Evolutionary conservation across 2,888 invertebrate species (phyloP).

Genomic region (Nomada lathburiana): DNA sequence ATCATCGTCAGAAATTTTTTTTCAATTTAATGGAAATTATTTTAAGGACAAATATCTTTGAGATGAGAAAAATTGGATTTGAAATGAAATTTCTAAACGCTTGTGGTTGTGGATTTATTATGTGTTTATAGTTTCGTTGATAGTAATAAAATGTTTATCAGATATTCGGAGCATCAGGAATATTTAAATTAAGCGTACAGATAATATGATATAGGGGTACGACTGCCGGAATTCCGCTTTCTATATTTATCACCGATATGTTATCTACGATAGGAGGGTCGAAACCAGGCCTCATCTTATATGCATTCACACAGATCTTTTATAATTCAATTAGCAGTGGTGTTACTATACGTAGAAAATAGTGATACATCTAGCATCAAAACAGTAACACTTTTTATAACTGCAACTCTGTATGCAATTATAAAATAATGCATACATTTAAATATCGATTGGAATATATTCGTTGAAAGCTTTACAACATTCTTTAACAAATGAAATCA

Average conservation of each 20-base stretch:
- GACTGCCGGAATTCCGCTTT: conserved; percentile 18
- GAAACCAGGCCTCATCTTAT: conserved; percentile 15
- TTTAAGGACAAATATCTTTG: too few species aligned
- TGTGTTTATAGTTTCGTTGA: not conserved
- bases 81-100: too few species aligned
- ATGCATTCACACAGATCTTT: conserved; percentile 13
- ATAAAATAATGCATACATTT: not conserved
- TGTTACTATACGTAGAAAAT: not conserved
- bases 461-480: too few species aligned
- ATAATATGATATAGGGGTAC: conserved; percentile 3
- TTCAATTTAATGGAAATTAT: too few species aligned
- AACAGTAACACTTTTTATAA: too few species aligned
- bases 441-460: too few species aligned
- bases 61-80: too few species aligned
- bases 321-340: conserved; percentile 3
- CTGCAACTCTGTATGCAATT: not conserved
- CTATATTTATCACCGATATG: conserved; percentile 45
- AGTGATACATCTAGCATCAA: not conserved
- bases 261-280: conserved; percentile 33
- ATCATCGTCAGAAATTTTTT: not conserved
- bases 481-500: too few species aligned
- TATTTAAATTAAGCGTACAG: not conserved
- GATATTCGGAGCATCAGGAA: not conserved
- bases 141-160: not conserved
- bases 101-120: too few species aligned